Evolutionary conservation across 2,888 invertebrate genomes (phyloP), one percentile per base, ranked within the genome.

Genomic region (Thyatira batis): DNA sequence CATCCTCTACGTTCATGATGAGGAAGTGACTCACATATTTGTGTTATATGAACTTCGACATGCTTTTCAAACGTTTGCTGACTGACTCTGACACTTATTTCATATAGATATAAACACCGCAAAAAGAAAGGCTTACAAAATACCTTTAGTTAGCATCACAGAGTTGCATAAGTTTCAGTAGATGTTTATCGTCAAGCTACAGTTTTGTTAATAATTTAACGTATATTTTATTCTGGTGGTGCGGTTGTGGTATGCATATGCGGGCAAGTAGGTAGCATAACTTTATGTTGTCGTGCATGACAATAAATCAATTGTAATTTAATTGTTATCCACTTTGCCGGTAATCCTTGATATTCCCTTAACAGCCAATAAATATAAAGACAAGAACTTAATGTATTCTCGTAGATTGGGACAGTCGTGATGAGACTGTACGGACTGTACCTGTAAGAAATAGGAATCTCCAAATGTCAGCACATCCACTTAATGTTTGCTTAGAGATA

Each of bases 11-110:
- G 67, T 59, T 79, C 78, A 82, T 80, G 82, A 82, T 68, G 75
- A 83, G 86, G 85, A 87, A 86, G 78, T 82, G 70, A 65, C 73
- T 76, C 66, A 78, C 65, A 71, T 72, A 71, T 71, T 69, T 67
- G 68, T 65, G 72, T 73, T 77, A 76, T 78, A 73, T 80, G 70
- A 81, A 73, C 78, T 77, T 67, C 69, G 66, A 69, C 79, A 78
- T 71, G 74, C 67, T 76, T 63, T 66, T 71, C 69, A 71, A 74
- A 75, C 60, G 69, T 73, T 61, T 55, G 55, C 64, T 54, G 64
- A 60, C 62, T 61, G 54, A 61, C 60, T 30, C 11, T 33, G 33
- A 33, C 33, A 33, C 58, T 56, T 63, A 65, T 65, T 58, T 51
- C 50, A 55, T 54, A 27, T 51, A 48, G 1, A 27, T 46, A 46